Conservation (phyloP, 2,113 vertebrate species). For the Pogona vitticeps region DNA sequence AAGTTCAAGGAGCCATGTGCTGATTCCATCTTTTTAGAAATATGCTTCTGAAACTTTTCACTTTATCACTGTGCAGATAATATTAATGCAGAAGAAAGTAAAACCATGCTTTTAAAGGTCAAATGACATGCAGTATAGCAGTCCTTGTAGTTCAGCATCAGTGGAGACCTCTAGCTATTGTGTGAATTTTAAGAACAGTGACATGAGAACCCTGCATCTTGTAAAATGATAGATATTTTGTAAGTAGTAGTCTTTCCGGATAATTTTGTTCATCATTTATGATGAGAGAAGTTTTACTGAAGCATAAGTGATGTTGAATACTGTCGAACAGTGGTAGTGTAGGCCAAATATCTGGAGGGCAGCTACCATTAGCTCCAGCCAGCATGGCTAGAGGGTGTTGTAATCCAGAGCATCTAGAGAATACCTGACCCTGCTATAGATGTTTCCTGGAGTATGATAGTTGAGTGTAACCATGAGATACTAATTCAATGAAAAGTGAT, state of each 20-base stretch:
- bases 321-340: not conserved
- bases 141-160: not conserved
- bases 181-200: not conserved
- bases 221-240: not conserved
- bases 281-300: not conserved
- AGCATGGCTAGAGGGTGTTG: not conserved
- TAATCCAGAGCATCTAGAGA: not conserved
- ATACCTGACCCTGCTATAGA: not conserved
- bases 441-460: not conserved
- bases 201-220: too few species aligned
- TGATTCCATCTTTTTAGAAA: not conserved
- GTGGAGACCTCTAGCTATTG: not conserved
- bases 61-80: not conserved
- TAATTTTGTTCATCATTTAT: not conserved
- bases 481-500: not conserved
- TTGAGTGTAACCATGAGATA: not conserved
- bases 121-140: not conserved
- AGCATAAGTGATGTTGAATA: not conserved
- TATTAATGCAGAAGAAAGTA: not conserved
- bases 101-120: not conserved
- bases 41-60: not conserved
- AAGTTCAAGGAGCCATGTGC: not conserved
- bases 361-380: not conserved
- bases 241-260: not conserved
- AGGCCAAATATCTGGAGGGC: not conserved